Conservation (phyloP, 1,140 invertebrate species). For the Brachionus koreanus region DNA sequence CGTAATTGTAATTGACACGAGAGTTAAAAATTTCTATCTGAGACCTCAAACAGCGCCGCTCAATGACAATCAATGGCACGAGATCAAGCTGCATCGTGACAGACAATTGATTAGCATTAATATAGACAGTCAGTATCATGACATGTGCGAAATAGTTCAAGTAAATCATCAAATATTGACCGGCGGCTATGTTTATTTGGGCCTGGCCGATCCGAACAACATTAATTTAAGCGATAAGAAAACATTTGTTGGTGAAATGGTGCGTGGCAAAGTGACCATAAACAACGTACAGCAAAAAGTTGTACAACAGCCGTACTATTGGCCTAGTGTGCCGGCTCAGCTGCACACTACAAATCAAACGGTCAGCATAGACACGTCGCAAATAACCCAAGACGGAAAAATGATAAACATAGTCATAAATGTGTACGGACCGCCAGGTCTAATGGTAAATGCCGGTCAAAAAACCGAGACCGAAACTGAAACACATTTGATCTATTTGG, state of each 20-base stretch:
- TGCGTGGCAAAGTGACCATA: constrained; percentile 36
- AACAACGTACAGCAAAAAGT: constrained; percentile 43
- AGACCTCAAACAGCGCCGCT: constrained; percentile 22
- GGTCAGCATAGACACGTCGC: constrained; percentile 35
- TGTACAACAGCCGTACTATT: constrained; percentile 28
- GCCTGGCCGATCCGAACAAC: constrained; percentile 37
- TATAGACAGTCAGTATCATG: constrained; percentile 40
- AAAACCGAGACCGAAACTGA: background rate
- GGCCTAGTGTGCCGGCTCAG: background rate
- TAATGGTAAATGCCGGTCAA: background rate
- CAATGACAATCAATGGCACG: constrained; percentile 41
- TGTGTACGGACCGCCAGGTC: constrained; percentile 39
- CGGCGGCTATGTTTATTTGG: constrained; percentile 28
- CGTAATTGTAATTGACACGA: constrained; percentile 13
- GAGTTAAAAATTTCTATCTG: constrained; percentile 21
- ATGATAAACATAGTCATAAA: constrained; percentile 44
- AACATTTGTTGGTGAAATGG: constrained; percentile 39
- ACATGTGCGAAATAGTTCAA: constrained; percentile 27
- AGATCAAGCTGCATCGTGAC: constrained; percentile 30
- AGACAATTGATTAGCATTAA: constrained; percentile 3
- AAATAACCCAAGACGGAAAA: constrained; percentile 28
- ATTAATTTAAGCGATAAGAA: constrained; percentile 29
- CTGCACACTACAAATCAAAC: constrained; percentile 34
- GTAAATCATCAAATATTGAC: background rate
- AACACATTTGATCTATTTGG: constrained; percentile 41